Base-by-base conservation (phyloP, 2,113 vertebrate species). In the Petaurus breviceps region DNA sequence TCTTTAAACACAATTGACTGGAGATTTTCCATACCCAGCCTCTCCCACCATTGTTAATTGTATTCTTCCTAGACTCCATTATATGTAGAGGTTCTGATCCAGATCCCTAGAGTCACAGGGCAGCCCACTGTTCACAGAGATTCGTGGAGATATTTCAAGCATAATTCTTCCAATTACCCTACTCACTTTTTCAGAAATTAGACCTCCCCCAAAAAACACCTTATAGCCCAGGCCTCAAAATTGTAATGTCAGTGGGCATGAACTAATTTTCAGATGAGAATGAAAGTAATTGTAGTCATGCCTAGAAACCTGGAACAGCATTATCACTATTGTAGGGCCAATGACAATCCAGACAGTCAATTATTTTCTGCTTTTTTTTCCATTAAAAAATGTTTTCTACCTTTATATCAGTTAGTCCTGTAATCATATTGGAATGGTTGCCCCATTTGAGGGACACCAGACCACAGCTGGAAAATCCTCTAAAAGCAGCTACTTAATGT, bases 81-180 rank as follows among this genome's bases (percentile, higher is more conserved):
- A 51, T 0, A 96, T 90, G 37, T 19, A 43, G 68, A 91, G 92
- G 90, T 91, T 10, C 89, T 49, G 90, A 94, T 92, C 47, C 52
- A 49, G 95, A 90, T 97, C 96, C 95, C 55, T 89, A 91, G 93
- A 91, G 96, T 57, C 97, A 94, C 37, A 37, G 90, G 92, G 89
- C 68, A 97, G 93, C 92, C 97, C 94, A 24, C 37, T 68, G 55
- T 91, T 22, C 92, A 94, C 97, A 95, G 98, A 51, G 89, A 98
- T 98, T 98, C 97, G 97, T 98, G 91, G 97, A 95, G 95, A 98
- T 84, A 96, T 61, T 96, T 95, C 98, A 98, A 51, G 92, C 94
- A 96, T 93, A 98, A 94, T 93, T 96, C 96, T 98, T 89, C 95
- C 95, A 91, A 97, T 97, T 97, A 97, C 94, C 97, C 96, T 96